Evolutionary conservation across 1,140 invertebrate genomes (phyloP), one percentile per base, ranked within the genome.

Genomic region (Apis florea): DNA sequence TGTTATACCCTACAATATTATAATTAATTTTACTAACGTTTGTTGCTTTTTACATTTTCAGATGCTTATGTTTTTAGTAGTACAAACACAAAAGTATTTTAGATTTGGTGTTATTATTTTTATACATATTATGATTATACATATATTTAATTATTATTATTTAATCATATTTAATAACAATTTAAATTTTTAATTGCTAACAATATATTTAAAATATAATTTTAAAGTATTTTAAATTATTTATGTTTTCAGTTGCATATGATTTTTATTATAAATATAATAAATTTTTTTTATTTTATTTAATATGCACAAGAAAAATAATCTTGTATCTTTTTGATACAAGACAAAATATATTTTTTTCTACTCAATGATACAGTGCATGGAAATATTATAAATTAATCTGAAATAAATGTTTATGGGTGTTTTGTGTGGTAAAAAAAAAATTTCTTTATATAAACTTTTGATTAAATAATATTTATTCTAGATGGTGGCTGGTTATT

Each of bases 401-500:
- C 53, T 58, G 47, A 59, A 31, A 58, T 82, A 61, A 66, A 83
- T 81, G 66, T 84, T 77, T 77, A 64, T 82, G 83, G 67, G 61
- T 84, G 79, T 82, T 84, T 53, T 69, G 69, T 85, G 76, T 79
- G 77, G 56, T 86, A 82, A 68, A 82, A 31, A 82, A 31, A 61
- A 75, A 51, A 72, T 26, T 64, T 47, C 26, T 73, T 75, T 31
- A 79, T 47, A 67, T 21, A 24, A 70, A 83, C 21, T 49, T 75
- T 81, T 72, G 24, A 87, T 63, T 85, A 72, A n/a, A 83, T 72
- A 78, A 82, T 72, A 59, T 83, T 71, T 73, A 71, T 63, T 68
- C 58, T 92, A 85, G 84, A 90, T 90, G 90, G 91, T 92, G 91
- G 86, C 87, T 91, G 91, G 88, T 90, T 88, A 89, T 85, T 81